These are phyloP conservation scores for Syngnathus acus DNA, from an alignment of 2,797 vertebrate genomes.

Conservation along the genomic window DNA sequence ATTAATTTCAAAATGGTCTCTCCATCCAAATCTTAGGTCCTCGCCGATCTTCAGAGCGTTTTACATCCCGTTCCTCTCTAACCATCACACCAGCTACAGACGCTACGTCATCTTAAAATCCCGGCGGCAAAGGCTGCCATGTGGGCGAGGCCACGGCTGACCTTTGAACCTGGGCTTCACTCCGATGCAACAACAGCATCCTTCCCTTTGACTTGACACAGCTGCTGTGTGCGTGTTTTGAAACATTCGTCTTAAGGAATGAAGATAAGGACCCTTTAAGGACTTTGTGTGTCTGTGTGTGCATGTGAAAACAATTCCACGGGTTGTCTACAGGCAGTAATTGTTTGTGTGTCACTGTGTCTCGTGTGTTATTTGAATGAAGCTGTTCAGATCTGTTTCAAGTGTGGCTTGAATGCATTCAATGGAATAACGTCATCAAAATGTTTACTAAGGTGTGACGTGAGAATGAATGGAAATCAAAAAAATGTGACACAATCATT, in stretches of 20 bases:
- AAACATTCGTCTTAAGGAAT: slow-evolving; percentile 23
- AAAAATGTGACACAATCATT: slow-evolving; percentile 14
- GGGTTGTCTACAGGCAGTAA: background rate
- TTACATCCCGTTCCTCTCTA: slow-evolving; percentile 87
- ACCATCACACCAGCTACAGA: slow-evolving; percentile 79
- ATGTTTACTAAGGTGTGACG: slow-evolving; percentile 14
- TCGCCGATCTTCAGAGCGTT: slow-evolving; percentile 84
- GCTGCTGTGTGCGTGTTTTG: slow-evolving; percentile 15
- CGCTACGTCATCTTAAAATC: slow-evolving; percentile 90
- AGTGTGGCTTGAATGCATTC: slow-evolving; percentile 22
- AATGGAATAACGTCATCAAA: slow-evolving; percentile 19
- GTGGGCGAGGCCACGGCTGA: slow-evolving; percentile 67
- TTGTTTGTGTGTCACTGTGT: background rate
- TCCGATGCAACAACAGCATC: slow-evolving; percentile 16
- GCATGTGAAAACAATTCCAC: slow-evolving; percentile 1
- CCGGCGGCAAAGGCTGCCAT: slow-evolving; percentile 74
- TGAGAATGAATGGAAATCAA: slow-evolving; percentile 18
- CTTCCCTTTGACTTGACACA: slow-evolving; percentile 23
- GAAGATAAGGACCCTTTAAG: slow-evolving; percentile 50
- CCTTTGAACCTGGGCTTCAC: slow-evolving; percentile 1
- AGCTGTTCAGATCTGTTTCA: slow-evolving; percentile 28
- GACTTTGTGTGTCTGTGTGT: slow-evolving; percentile 19
- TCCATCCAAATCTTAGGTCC: slow-evolving; percentile 69
- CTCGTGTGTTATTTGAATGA: slow-evolving; percentile 13
- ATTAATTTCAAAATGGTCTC: background rate